Conservation (phyloP, 2,888 invertebrate species). For the Pristionchus fissidentatus region DNA sequence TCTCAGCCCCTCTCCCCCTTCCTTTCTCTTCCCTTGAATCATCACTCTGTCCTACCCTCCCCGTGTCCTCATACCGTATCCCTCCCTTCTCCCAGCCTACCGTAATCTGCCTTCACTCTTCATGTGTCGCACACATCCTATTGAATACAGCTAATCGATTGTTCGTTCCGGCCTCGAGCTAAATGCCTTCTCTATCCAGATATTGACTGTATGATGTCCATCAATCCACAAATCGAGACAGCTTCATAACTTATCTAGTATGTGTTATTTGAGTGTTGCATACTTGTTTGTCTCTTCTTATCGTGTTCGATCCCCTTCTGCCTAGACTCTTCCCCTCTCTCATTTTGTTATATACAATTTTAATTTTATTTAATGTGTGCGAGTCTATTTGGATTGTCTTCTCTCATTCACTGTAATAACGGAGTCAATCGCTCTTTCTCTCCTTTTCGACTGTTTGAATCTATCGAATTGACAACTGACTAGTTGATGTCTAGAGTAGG, state of each 20-base stretch:
- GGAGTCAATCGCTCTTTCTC: too few species aligned
- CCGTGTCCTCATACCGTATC: slow-evolving; percentile 35
- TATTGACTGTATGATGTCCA: slow-evolving; percentile 6
- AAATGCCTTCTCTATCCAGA: slow-evolving; percentile 17
- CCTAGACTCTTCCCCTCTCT: slow-evolving; percentile 28
- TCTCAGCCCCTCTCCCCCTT: background rate
- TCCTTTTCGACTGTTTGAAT: slow-evolving; percentile 33
- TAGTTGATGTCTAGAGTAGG: too few species aligned
- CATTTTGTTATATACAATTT: slow-evolving; percentile 42
- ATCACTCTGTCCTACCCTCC: slow-evolving; percentile 27
- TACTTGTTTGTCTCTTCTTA: slow-evolving; percentile 30
- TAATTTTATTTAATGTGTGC: slow-evolving; percentile 36
- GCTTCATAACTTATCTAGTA: slow-evolving; percentile 18
- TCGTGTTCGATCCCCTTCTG: slow-evolving; percentile 20
- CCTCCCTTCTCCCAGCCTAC: slow-evolving; percentile 35
- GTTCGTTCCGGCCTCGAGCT: slow-evolving; percentile 14
- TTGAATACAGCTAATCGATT: slow-evolving; percentile 39
- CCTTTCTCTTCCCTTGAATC: slow-evolving; percentile 28
- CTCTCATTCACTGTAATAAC: slow-evolving; percentile 38
- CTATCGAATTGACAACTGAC: slow-evolving; percentile 38
- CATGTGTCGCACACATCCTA: slow-evolving; percentile 32
- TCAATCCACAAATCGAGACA: slow-evolving; percentile 18
- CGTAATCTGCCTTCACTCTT: slow-evolving; percentile 38
- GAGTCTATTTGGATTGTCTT: slow-evolving; percentile 9
- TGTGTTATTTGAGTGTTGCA: slow-evolving; percentile 42